Evolutionary conservation across 2,113 vertebrate species (phyloP).

Genomic region (Andinoacara biseriatus): DNA sequence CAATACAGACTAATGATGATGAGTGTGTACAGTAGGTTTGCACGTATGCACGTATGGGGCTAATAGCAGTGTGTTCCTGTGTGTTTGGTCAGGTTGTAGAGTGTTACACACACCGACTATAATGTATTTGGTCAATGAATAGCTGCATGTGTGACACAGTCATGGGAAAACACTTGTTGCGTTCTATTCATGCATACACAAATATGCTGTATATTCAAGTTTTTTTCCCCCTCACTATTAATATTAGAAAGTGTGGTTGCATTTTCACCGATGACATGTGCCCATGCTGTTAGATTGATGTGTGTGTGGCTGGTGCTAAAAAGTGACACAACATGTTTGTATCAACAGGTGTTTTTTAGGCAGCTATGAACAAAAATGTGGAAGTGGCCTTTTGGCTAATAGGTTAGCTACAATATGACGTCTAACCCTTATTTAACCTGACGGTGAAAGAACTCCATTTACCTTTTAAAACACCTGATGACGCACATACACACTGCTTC

Average conservation of each 20-base stretch:
- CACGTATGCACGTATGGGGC: constrained; percentile 2
- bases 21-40: constrained; percentile 53
- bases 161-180: constrained; percentile 23
- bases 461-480: constrained; percentile 4
- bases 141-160: constrained; percentile 32
- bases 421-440: not conserved
- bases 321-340: not conserved
- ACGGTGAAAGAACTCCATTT: not conserved
- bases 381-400: not conserved
- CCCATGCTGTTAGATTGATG: not conserved
- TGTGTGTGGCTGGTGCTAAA: not conserved
- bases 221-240: not conserved
- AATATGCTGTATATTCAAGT: not conserved
- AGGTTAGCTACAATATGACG: not conserved
- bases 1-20: constrained; percentile 64
- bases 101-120: not conserved
- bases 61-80: constrained; percentile 36
- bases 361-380: not conserved
- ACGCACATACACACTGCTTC: not conserved
- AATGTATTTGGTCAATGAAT: constrained; percentile 53
- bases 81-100: constrained; percentile 27
- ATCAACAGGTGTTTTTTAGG: not conserved
- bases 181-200: not conserved
- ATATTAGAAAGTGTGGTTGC: not conserved
- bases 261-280: not conserved